Evolutionary conservation across 2,888 invertebrate genomes (phyloP).

Genomic region (Poecilobothrus nobilitatus): DNA sequence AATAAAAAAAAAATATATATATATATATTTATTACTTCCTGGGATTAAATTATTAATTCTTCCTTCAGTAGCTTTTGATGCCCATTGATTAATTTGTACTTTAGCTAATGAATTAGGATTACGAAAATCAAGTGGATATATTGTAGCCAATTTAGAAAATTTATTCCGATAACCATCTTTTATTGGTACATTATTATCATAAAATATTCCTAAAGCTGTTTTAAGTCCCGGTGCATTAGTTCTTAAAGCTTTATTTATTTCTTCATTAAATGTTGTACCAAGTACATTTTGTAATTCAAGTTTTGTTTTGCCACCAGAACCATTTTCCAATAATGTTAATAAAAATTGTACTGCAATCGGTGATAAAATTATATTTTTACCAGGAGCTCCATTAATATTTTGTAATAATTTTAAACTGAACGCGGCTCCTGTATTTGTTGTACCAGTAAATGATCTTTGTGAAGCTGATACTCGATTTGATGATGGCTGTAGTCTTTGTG

Average conservation of each 20-base stretch:
- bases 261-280: background rate
- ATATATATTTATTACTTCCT: slow-evolving; percentile 36
- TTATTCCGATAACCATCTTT: slow-evolving; percentile 11
- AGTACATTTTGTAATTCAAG: slow-evolving; percentile 20
- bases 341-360: slow-evolving; percentile 25
- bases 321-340: slow-evolving; percentile 23
- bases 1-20: too few species aligned
- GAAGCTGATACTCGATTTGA: too few species aligned
- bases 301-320: slow-evolving; percentile 22
- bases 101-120: slow-evolving; percentile 40
- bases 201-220: slow-evolving; percentile 26
- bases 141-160: slow-evolving; percentile 15
- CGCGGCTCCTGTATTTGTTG: background rate
- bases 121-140: background rate
- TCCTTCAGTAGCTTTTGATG: slow-evolving; percentile 48
- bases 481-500: too few species aligned
- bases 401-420: background rate
- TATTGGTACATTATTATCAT: slow-evolving; percentile 20
- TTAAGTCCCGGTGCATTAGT: slow-evolving; percentile 19
- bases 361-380: slow-evolving; percentile 24
- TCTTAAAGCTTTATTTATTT: background rate
- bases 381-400: slow-evolving; percentile 15
- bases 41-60: slow-evolving; percentile 49
- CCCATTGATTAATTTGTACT: slow-evolving; percentile 53
- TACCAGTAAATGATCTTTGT: too few species aligned